Percentiles rank a stretch among this genome's conserved stretches.
Conservation (phyloP, 2,888 invertebrate species). For the Aromia moschata region DNA sequence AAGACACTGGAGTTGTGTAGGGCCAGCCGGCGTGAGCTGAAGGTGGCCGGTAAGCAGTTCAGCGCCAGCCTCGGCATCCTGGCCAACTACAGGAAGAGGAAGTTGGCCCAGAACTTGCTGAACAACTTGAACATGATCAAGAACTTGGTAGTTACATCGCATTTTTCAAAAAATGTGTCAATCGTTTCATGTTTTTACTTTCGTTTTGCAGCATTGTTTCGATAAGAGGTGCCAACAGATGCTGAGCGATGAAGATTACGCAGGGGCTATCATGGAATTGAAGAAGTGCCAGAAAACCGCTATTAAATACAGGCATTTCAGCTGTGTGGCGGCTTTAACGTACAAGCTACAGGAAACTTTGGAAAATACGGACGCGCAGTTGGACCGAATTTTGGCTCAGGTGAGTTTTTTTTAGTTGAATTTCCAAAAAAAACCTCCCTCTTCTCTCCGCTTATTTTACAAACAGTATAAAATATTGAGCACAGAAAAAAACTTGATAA, state of each 20-base stretch:
- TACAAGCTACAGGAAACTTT: constrained; percentile 90
- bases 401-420: constrained; percentile 59
- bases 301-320: constrained; percentile 84
- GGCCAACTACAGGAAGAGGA: constrained; percentile 89
- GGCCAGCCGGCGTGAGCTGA: constrained; percentile 76
- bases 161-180: constrained; percentile 4
- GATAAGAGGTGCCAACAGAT: constrained; percentile 85
- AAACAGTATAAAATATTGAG: no score
- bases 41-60: constrained; percentile 81
- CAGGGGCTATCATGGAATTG: constrained; percentile 88
- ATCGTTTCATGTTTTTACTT: background rate
- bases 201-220: constrained; percentile 78
- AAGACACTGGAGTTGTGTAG: constrained; percentile 77
- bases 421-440: no score
- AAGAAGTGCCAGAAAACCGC: constrained; percentile 89
- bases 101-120: constrained; percentile 81
- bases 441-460: no score
- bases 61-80: constrained; percentile 89
- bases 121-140: constrained; percentile 83
- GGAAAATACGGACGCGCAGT: constrained; percentile 88
- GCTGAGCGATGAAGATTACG: constrained; percentile 85
- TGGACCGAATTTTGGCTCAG: constrained; percentile 86
- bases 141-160: constrained; percentile 80
- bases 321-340: constrained; percentile 89
- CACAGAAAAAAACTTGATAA: no score